A percentile compares a stretch with the other conserved stretches of the same genome.
Evolutionary conservation across 2,888 invertebrate genomes (phyloP).

Genomic region (Eumerus sabulonum): DNA sequence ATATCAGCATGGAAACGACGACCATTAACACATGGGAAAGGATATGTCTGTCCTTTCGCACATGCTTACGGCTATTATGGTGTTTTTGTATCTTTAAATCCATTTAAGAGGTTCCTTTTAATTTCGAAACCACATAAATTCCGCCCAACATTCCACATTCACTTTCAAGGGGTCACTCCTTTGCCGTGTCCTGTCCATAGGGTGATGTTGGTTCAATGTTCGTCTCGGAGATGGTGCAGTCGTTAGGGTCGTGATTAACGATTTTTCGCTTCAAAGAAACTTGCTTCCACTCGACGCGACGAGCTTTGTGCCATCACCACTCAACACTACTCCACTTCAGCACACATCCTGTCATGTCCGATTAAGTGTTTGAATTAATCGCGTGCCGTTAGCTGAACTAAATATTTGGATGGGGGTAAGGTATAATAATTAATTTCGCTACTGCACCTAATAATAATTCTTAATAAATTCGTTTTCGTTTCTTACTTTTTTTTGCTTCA

Average conservation of each 20-base stretch:
- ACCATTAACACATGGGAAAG: conserved; percentile 47
- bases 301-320: conserved; percentile 2
- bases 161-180: conserved; percentile 43
- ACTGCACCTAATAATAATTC: conserved; percentile 16
- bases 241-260: conserved; percentile 55
- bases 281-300: conserved; percentile 61
- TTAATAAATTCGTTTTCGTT: conserved; percentile 33
- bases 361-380: conserved; percentile 62
- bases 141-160: conserved; percentile 13
- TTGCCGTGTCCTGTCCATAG: conserved; percentile 21
- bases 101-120: conserved; percentile 65
- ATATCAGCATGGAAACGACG: conserved; percentile 13
- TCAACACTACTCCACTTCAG: neutral
- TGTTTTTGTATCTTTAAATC: conserved; percentile 54
- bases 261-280: conserved; percentile 46
- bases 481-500: neutral
- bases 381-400: conserved; percentile 13
- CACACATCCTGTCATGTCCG: conserved; percentile 29
- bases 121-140: conserved; percentile 55
- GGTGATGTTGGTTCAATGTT: conserved; percentile 38
- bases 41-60: conserved; percentile 57
- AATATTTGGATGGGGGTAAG: neutral
- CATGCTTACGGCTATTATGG: conserved; percentile 54
- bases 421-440: conserved; percentile 49
- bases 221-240: conserved; percentile 17